phyloP scores from a whole-genome alignment of 2,113 vertebrate genomes.

The Hylia prasina region DNA sequence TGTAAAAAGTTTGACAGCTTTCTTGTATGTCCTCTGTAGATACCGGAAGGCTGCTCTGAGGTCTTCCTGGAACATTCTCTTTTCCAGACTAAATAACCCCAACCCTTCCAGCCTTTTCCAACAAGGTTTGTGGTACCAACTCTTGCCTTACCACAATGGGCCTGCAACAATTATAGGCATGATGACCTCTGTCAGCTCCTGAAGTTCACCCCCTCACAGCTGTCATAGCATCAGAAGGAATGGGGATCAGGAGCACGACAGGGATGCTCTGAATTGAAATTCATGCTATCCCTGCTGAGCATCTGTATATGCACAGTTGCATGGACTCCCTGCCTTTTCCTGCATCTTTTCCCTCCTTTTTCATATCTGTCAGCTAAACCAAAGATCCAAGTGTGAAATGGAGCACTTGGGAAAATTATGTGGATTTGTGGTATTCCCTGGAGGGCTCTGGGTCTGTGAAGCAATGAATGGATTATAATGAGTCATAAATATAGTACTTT shows the following conservation, averaged over 20 bases:
- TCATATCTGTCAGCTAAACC: conserved; percentile 13
- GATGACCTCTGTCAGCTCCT: background rate
- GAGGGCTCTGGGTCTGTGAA: conserved; percentile 33
- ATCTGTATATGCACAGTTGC: background rate
- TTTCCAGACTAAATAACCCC: background rate
- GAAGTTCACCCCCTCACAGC: background rate
- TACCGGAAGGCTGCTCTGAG: background rate
- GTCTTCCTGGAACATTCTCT: background rate
- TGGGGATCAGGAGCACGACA: rapidly evolving
- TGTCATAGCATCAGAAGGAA: background rate
- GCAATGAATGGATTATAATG: conserved; percentile 62
- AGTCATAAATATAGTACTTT: conserved; percentile 61
- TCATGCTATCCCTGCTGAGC: background rate
- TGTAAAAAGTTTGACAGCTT: background rate
- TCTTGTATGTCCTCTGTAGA: background rate
- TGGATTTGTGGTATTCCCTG: conserved; percentile 25
- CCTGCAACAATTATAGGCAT: background rate
- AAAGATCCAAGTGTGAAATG: conserved; percentile 33
- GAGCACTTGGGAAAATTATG: conserved; percentile 39
- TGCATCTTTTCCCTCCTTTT: background rate
- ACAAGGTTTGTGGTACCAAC: background rate
- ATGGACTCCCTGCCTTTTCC: background rate
- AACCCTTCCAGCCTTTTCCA: background rate
- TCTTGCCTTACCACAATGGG: background rate
- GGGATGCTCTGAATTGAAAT: background rate